Percentiles rank a stretch among this genome's conserved stretches.
These are phyloP conservation scores for Thymallus thymallus DNA, from an alignment of 2,113 vertebrate species.

Conservation along the genomic window DNA sequence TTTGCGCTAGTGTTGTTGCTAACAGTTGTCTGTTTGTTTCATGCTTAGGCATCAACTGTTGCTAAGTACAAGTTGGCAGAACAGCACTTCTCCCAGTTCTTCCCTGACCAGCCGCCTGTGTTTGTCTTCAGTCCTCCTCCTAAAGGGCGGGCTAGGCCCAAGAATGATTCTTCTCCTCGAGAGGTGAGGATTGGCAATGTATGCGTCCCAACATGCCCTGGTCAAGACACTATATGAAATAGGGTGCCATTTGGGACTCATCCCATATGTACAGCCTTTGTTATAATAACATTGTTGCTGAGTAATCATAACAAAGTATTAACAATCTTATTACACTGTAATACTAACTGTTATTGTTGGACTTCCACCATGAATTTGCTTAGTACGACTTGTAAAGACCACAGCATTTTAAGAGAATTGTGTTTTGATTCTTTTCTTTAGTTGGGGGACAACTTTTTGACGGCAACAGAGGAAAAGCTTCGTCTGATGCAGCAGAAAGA, in stretches of 20 bases:
- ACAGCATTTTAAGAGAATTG: background rate
- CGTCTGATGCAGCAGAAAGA: constrained; percentile 85
- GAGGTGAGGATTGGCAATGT: constrained; percentile 64
- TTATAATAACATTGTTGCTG: too few species aligned
- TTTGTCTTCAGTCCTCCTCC: constrained; percentile 82
- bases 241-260: background rate
- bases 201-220: background rate
- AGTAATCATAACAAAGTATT: too few species aligned
- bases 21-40: constrained; percentile 24
- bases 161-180: constrained; percentile 61
- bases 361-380: too few species aligned
- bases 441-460: constrained; percentile 40
- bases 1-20: background rate
- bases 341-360: background rate
- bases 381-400: too few species aligned
- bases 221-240: background rate
- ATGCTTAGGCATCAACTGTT: constrained; percentile 78
- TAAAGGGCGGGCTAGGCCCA: constrained; percentile 72
- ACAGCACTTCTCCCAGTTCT: constrained; percentile 85
- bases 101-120: constrained; percentile 88
- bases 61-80: constrained; percentile 81
- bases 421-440: background rate
- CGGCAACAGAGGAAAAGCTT: constrained; percentile 80
- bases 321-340: too few species aligned
- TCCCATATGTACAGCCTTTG: background rate